Percentiles rank a stretch among this genome's conserved stretches.
Conservation (phyloP, 30 jellyfish, hydroid and myxozoan species). For the Aurelia aurita region DNA sequence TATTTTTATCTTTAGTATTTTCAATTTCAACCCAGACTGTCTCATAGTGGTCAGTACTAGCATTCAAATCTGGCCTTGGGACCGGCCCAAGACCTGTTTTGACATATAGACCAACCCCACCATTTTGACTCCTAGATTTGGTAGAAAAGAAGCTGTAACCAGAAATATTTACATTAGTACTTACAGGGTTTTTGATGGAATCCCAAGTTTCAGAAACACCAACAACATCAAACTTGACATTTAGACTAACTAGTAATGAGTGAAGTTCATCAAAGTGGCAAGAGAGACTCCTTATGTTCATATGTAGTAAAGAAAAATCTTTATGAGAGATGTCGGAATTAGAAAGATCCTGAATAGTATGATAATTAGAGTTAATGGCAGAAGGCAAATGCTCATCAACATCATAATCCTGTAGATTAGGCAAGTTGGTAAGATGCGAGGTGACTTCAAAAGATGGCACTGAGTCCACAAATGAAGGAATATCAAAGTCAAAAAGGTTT, state of each 20-base stretch:
- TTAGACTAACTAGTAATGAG: too few species aligned
- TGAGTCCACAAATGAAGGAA: conserved; percentile 47
- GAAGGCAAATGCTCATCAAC: conserved; percentile 41
- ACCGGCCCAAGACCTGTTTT: conserved; percentile 31
- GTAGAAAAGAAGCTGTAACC: too few species aligned
- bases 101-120: conserved; percentile 21
- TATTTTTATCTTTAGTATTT: too few species aligned
- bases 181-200: conserved; percentile 15
- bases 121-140: conserved; percentile 17
- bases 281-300: background rate
- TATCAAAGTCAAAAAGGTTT: conserved; percentile 38
- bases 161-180: conserved; percentile 20
- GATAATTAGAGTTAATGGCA: conserved; percentile 31
- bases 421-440: too few species aligned
- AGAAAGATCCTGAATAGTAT: conserved; percentile 37
- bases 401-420: too few species aligned
- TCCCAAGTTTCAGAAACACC: conserved; percentile 37
- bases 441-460: conserved; percentile 47
- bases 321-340: conserved; percentile 21
- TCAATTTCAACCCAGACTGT: conserved; percentile 36
- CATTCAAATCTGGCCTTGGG: too few species aligned
- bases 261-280: too few species aligned
- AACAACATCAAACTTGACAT: too few species aligned
- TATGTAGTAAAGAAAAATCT: background rate
- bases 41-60: conserved; percentile 20